phyloP scores from a whole-genome alignment of 2,888 invertebrate species.

The Oscheius sp. region DNA sequence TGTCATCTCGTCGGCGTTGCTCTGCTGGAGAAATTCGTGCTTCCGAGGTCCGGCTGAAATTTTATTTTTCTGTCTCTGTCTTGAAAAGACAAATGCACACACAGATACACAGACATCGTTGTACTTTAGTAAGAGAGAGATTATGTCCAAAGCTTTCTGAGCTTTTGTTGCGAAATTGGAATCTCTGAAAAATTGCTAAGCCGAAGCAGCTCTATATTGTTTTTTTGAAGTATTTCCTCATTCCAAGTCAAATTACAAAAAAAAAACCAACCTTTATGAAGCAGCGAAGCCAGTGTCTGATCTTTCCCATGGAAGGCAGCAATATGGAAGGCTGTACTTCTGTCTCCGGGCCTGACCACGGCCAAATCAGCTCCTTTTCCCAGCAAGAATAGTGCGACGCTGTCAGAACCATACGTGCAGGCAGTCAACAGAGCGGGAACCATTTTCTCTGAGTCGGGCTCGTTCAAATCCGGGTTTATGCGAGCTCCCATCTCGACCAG shows the following conservation, averaged over 20 bases:
- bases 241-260: too few species aligned
- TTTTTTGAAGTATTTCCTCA: too few species aligned
- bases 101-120: too few species aligned
- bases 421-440: constrained; percentile 54
- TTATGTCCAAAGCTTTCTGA: too few species aligned
- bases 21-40: constrained; percentile 6
- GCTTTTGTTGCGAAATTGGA: too few species aligned
- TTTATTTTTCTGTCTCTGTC: background rate
- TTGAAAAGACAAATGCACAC: too few species aligned
- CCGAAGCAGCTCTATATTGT: too few species aligned
- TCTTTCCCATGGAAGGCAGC: constrained; percentile 97
- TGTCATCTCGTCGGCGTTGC: constrained; percentile 55
- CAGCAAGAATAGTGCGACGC: constrained; percentile 92
- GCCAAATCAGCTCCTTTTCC: constrained; percentile 81
- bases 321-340: constrained; percentile 96
- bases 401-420: constrained; percentile 74
- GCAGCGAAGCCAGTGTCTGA: constrained; percentile 81
- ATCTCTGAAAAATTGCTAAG: too few species aligned
- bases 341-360: constrained; percentile 79
- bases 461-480: constrained; percentile 23
- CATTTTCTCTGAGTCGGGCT: constrained; percentile 43
- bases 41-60: background rate
- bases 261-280: constrained; percentile 10
- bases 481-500: constrained; percentile 39
- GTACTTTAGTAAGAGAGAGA: too few species aligned